phyloP scores from a whole-genome alignment of 1,140 invertebrate genomes.

The Eciton burchellii region DNA sequence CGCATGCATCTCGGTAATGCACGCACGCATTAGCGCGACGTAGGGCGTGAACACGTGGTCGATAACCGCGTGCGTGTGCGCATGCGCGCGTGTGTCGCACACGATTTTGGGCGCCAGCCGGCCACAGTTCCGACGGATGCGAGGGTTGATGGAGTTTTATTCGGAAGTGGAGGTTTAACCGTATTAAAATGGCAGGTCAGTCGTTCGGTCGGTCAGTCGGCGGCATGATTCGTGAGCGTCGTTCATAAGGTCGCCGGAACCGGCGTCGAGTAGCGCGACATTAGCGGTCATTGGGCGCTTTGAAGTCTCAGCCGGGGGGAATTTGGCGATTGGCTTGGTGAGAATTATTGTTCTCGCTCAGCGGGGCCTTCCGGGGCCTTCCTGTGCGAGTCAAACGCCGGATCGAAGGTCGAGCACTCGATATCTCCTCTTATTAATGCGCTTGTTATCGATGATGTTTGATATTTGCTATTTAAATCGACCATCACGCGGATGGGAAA shows the following conservation, averaged over 20 bases:
- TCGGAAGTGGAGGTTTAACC: slow-evolving; percentile 79
- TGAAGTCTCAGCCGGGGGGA: slow-evolving; percentile 61
- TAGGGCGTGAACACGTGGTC: slow-evolving; percentile 53
- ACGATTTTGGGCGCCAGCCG: slow-evolving; percentile 77
- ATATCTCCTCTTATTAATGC: neutral
- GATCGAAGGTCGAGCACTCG: neutral
- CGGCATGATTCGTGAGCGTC: slow-evolving; percentile 59
- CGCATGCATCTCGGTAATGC: slow-evolving; percentile 36
- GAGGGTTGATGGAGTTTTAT: slow-evolving; percentile 72
- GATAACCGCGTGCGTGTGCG: slow-evolving; percentile 2
- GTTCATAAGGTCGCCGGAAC: slow-evolving; percentile 73
- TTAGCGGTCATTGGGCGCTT: slow-evolving; percentile 67
- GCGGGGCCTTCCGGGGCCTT: slow-evolving; percentile 19
- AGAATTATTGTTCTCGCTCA: slow-evolving; percentile 32
- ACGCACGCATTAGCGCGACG: slow-evolving; percentile 45
- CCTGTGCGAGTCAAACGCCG: neutral
- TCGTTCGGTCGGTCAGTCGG: neutral
- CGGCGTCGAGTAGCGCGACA: slow-evolving; percentile 71
- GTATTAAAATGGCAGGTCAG: slow-evolving; percentile 73
- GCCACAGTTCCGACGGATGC: slow-evolving; percentile 79
- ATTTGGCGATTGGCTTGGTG: slow-evolving; percentile 58
- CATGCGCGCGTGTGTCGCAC: slow-evolving; percentile 31
- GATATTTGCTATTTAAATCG: neutral
- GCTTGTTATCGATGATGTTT: slow-evolving; percentile 14
- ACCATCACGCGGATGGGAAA: neutral